These are phyloP conservation scores for Ctenopoma kingsleyae DNA, from an alignment of 2,797 vertebrate genomes.

Conservation along the genomic window DNA sequence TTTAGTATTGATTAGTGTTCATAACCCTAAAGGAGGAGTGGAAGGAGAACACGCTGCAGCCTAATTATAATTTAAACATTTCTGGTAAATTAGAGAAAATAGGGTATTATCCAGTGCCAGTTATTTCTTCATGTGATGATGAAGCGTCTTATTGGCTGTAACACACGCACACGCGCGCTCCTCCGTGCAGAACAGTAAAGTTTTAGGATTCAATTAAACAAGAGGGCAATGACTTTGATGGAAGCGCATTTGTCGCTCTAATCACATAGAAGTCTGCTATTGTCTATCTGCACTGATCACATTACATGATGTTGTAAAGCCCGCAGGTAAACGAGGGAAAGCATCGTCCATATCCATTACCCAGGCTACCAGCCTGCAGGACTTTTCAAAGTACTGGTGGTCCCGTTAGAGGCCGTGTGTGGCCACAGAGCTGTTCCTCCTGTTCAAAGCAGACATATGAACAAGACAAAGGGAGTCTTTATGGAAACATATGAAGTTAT, in stretches of 20 bases:
- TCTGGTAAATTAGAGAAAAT: neutral
- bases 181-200: neutral
- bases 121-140: neutral
- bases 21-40: neutral
- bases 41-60: neutral
- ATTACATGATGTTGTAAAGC: conserved; percentile 4
- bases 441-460: conserved; percentile 2
- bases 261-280: conserved; percentile 6
- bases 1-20: neutral
- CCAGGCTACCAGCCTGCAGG: neutral
- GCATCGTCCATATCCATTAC: conserved; percentile 12
- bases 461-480: conserved; percentile 52
- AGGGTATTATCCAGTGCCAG: neutral
- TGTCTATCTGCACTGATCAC: conserved; percentile 9
- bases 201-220: conserved; percentile 38
- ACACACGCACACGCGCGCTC: too few relatives aligned
- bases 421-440: conserved; percentile 32
- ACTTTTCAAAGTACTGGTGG: neutral
- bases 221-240: conserved; percentile 23
- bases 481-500: conserved; percentile 46
- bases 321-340: conserved; percentile 23
- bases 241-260: conserved; percentile 24
- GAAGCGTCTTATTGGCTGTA: neutral
- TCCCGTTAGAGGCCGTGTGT: conserved; percentile 8
- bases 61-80: neutral